These are phyloP conservation scores for Neria commutata DNA, from an alignment of 2,888 invertebrate species.

Conservation along the genomic window DNA sequence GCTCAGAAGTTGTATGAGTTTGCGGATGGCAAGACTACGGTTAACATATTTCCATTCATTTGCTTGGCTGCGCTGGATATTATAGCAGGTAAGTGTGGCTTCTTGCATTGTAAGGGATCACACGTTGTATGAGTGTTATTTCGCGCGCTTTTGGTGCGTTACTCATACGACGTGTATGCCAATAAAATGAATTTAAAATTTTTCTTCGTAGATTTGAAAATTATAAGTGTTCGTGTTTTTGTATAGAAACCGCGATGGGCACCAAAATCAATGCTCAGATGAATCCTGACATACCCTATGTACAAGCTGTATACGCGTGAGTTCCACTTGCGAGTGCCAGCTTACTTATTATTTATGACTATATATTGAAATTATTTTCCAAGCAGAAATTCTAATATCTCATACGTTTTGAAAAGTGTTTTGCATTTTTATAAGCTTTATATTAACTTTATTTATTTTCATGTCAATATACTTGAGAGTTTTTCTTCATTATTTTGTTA, in stretches of 20 bases:
- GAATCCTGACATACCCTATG: conserved; percentile 71
- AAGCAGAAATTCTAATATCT: too few species aligned
- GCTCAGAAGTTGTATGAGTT: conserved; percentile 65
- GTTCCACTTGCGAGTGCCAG: conserved; percentile 14
- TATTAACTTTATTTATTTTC: too few species aligned
- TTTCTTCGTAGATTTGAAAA: background rate
- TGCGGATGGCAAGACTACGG: conserved; percentile 51
- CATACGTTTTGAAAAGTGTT: too few species aligned
- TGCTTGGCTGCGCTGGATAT: conserved; percentile 68
- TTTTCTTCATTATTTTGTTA: too few species aligned
- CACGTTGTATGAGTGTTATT: background rate
- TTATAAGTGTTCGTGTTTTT: background rate
- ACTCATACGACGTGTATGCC: background rate
- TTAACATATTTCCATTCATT: conserved; percentile 69
- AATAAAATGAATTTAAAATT: background rate
- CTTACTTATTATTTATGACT: background rate
- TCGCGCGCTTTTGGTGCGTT: background rate
- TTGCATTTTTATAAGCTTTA: too few species aligned
- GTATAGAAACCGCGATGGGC: conserved; percentile 55
- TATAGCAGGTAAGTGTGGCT: conserved; percentile 58
- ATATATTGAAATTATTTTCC: too few species aligned
- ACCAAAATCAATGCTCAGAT: conserved; percentile 64
- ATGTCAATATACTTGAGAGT: too few species aligned
- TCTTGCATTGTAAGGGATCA: too few species aligned
- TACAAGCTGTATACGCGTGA: conserved; percentile 72